A percentile compares a stretch with the other conserved stretches of the same genome.
phyloP scores from a whole-genome alignment of 2,797 vertebrate species.

The Silurus aristotelis region DNA sequence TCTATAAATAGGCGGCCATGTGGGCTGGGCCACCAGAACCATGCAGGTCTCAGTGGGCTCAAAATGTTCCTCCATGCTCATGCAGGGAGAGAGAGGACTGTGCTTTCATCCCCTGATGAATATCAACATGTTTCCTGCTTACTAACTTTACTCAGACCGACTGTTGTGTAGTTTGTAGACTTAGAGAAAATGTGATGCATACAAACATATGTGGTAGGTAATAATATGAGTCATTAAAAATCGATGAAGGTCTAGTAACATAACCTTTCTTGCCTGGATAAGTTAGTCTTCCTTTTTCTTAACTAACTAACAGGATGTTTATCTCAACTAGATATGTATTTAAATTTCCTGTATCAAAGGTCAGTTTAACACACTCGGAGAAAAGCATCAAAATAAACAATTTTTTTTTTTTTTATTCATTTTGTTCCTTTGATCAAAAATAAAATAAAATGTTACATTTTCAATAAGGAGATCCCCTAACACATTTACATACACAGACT shows the following conservation, averaged over 20 bases:
- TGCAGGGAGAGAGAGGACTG: conserved; percentile 51
- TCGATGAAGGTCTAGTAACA: neutral
- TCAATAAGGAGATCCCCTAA: too few relatives aligned
- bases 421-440: too few relatives aligned
- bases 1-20: conserved; percentile 80
- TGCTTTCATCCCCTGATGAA: conserved; percentile 38
- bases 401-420: too few relatives aligned
- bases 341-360: neutral
- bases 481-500: too few relatives aligned
- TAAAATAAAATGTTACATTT: too few relatives aligned
- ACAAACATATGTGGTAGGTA: neutral
- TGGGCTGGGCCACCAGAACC: conserved; percentile 67
- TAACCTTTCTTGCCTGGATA: neutral
- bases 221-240: neutral
- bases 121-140: conserved; percentile 19
- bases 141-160: conserved; percentile 2
- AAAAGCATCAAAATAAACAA: neutral
- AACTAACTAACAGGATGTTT: neutral
- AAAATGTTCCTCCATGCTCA: conserved; percentile 72
- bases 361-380: neutral
- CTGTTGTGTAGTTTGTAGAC: neutral
- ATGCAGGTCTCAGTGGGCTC: conserved; percentile 69
- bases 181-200: neutral
- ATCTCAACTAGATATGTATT: neutral
- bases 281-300: too few relatives aligned